Base-by-base conservation (phyloP, 1,140 invertebrate genomes). In the Nasonia vitripennis region DNA sequence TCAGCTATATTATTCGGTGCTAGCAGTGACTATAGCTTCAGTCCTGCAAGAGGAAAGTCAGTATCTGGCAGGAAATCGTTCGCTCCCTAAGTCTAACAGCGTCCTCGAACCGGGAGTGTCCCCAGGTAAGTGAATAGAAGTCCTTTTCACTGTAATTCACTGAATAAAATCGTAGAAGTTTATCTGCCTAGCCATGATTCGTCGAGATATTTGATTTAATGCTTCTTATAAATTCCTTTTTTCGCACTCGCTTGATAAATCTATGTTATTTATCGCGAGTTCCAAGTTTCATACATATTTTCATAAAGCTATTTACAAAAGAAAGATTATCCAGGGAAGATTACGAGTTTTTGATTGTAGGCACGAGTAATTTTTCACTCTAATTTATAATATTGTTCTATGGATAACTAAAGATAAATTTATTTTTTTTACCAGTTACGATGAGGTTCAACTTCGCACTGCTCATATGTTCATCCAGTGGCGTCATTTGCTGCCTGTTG, bases 1-100 rank as follows among this genome's bases (percentile, higher is more conserved):
- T 62, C 89, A 95, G 94, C 87, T 94, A 45, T 95, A 95, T 86
- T 94, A 93, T 88, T 87, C 89, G 4, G 70, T 94, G 78, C 91
- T 92, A 80, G 90, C 92, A 9, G 87, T 91, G 12, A 92, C 92
- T 27, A 91, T 94, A 79, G 91, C 90, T 1, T 90, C 86, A 1
- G 89, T 94, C 37, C 86, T 95, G 2, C 89, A 92, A 45, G 91
- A 93, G 34, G 94, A 95, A 87, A 90, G 91, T 55, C 86, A 92
- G 74, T 94, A 94, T 87, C 89, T 93, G 75, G 88, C 86, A 34
- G 94, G 93, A 68, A 92, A 94, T 87, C 89, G 89, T 34, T 90
- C 91, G 0, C 79, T 88, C 23, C 92, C 93, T 0, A 88, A 91
- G 74, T 92, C 93, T 37, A 88, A 89, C 10, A 94, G 92, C 78